phyloP scores from a whole-genome alignment of 2,113 vertebrate species.

The Hyaena hyaena region DNA sequence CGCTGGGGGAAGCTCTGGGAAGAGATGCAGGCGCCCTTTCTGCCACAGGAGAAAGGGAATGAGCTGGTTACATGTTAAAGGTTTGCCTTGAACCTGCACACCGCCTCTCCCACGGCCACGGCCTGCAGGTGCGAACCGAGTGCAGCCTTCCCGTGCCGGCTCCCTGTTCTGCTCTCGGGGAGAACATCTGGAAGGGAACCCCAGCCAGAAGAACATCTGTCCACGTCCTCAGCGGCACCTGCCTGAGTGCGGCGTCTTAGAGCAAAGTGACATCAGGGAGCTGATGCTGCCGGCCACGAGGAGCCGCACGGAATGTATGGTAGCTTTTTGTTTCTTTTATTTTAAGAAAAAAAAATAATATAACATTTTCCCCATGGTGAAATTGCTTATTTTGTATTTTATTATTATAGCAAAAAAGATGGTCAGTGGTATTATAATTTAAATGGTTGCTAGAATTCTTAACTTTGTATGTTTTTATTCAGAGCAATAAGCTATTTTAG shows the following conservation, averaged over 20 bases:
- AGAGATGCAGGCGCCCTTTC: fast-evolving
- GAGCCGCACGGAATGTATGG: fast-evolving
- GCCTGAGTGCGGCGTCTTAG: not conserved
- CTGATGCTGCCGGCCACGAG: fast-evolving
- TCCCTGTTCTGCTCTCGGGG: not conserved
- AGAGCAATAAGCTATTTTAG: not conserved
- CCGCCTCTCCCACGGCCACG: not conserved
- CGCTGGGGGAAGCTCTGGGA: not conserved
- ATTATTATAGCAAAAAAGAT: not conserved
- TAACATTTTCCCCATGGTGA: not conserved
- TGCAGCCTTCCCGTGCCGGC: fast-evolving
- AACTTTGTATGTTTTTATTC: not conserved
- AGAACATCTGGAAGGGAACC: not conserved
- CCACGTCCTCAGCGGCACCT: not conserved
- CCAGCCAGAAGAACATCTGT: not conserved
- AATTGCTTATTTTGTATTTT: not conserved
- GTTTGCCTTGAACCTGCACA: fast-evolving
- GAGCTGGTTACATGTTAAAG: not conserved
- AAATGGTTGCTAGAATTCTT: not conserved
- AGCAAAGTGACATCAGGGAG: fast-evolving
- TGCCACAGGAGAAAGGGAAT: not conserved
- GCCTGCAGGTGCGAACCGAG: fast-evolving
- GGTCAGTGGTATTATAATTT: not conserved
- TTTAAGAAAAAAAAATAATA: not conserved
- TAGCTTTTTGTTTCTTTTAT: not conserved